Conservation (phyloP, 2,113 vertebrate species). For the Aptenodytes patagonicus region DNA sequence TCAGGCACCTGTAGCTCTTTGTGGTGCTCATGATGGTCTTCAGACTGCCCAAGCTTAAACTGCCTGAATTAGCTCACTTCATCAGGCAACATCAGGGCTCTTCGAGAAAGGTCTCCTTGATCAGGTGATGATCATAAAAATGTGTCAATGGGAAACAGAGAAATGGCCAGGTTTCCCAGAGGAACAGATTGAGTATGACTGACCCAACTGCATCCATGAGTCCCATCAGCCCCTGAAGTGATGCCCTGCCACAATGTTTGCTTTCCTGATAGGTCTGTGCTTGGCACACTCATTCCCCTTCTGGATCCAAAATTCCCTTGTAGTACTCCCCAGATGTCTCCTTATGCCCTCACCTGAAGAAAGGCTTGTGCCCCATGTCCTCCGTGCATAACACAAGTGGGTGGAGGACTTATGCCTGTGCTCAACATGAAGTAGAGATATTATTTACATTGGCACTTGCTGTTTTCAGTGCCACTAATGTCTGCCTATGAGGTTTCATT, state of each 20-base stretch:
- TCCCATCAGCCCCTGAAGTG: background rate
- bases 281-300: background rate
- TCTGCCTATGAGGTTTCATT: background rate
- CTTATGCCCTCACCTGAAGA: background rate
- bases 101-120: background rate
- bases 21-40: background rate
- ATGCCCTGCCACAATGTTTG: background rate
- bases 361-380: background rate
- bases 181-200: background rate
- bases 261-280: background rate
- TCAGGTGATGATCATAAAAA: background rate
- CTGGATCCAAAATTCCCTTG: background rate
- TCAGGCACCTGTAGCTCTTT: background rate
- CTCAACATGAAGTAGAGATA: background rate
- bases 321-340: background rate
- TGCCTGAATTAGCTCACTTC: background rate
- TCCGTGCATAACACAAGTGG: background rate
- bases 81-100: background rate
- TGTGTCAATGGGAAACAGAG: background rate
- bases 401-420: background rate
- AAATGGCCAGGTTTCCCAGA: background rate
- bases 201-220: fast-evolving
- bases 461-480: background rate
- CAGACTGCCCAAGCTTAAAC: background rate
- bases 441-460: background rate